A percentile compares a stretch with the other conserved stretches of the same genome.
Evolutionary conservation across 2,113 vertebrate genomes (phyloP).

Genomic region (Amphilophus citrinellus): DNA sequence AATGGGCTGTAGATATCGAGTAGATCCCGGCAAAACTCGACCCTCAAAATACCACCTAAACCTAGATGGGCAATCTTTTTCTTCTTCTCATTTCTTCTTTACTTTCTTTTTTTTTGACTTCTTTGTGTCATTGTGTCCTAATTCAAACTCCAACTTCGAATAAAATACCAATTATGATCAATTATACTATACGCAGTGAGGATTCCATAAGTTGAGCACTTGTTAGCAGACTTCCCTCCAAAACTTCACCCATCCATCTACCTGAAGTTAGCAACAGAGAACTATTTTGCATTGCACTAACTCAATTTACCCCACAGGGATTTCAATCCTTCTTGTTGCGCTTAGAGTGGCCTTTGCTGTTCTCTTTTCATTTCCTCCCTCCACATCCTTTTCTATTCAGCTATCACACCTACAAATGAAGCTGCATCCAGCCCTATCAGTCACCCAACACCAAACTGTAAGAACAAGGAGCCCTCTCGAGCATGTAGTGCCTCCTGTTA

Average conservation of each 20-base stretch:
- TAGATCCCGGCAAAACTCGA: constrained; percentile 40
- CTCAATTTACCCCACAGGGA: neutral
- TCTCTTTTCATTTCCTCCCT: neutral
- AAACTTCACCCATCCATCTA: neutral
- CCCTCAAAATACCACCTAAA: constrained; percentile 35
- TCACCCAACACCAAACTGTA: constrained; percentile 30
- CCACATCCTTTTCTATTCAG: constrained; percentile 12
- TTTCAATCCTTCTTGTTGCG: neutral
- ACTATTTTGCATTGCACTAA: constrained; percentile 23
- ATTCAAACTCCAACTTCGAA: constrained; percentile 2
- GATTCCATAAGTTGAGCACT: constrained; percentile 64
- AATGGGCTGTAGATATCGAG: constrained; percentile 73
- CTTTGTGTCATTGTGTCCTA: neutral
- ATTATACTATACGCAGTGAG: constrained; percentile 51
- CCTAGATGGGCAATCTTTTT: constrained; percentile 13
- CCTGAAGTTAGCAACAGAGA: constrained; percentile 34
- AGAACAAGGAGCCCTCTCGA: constrained; percentile 42
- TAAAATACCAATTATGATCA: constrained; percentile 47
- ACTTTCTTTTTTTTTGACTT: constrained; percentile 26
- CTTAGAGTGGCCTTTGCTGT: constrained; percentile 24
- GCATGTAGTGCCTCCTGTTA: constrained; percentile 35
- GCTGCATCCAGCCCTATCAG: constrained; percentile 22
- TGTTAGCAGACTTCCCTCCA: constrained; percentile 50
- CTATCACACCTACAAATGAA: constrained; percentile 36
- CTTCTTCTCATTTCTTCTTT: neutral